phyloP scores from a whole-genome alignment of 2,113 vertebrate genomes.

The Eubucco bourcierii region DNA sequence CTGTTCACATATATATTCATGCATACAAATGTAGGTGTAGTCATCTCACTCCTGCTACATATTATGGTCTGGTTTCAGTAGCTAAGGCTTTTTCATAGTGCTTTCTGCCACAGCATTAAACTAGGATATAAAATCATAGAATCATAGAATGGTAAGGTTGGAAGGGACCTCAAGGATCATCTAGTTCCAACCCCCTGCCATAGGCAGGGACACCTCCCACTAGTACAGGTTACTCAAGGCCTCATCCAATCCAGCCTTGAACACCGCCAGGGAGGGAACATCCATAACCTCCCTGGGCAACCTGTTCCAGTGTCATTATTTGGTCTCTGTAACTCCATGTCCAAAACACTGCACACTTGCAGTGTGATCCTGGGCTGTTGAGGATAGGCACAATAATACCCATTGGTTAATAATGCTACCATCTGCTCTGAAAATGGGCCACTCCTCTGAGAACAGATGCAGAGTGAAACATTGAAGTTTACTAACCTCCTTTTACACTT shows the following conservation, averaged over 20 bases:
- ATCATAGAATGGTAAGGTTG: too few species aligned
- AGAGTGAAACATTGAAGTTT: fast-evolving
- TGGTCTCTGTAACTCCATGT: background rate
- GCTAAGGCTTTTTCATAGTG: background rate
- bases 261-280: too few species aligned
- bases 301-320: background rate
- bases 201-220: too few species aligned
- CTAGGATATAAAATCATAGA: background rate
- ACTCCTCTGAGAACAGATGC: background rate
- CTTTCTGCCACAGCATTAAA: background rate
- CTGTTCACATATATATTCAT: background rate
- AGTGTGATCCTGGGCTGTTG: background rate
- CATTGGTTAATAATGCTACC: background rate
- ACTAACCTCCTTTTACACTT: background rate
- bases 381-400: background rate
- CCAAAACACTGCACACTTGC: background rate
- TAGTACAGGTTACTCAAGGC: too few species aligned
- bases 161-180: too few species aligned
- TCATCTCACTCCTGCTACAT: background rate
- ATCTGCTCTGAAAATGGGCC: background rate
- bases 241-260: too few species aligned
- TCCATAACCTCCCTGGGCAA: too few species aligned
- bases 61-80: background rate
- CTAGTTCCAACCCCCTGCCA: too few species aligned
- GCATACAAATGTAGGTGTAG: fast-evolving